Percentiles rank a stretch among this genome's conserved stretches.
phyloP scores from a whole-genome alignment of 2,113 vertebrate species.

The Thomomys bottae region DNA sequence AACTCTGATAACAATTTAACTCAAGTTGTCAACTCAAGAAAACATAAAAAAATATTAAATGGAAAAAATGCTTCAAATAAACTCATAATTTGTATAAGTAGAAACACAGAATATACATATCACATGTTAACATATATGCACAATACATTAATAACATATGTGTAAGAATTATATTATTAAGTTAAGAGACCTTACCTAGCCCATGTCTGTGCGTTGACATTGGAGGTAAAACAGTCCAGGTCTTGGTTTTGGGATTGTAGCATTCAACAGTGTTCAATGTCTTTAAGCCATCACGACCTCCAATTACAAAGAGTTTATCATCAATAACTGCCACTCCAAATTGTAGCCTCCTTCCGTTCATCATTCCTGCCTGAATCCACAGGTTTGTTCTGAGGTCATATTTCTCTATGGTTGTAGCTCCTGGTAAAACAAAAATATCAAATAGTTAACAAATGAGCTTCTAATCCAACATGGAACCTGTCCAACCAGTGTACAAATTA shows the following conservation, averaged over 20 bases:
- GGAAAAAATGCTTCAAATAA: background rate
- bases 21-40: background rate
- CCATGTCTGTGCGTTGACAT: slow-evolving; percentile 91
- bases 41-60: background rate
- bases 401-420: slow-evolving; percentile 90
- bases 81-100: background rate
- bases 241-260: slow-evolving; percentile 89
- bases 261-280: slow-evolving; percentile 91
- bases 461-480: background rate
- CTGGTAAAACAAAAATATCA: slow-evolving; percentile 83
- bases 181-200: slow-evolving; percentile 85
- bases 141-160: background rate
- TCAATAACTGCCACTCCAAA: slow-evolving; percentile 90
- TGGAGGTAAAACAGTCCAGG: slow-evolving; percentile 88
- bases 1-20: background rate
- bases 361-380: slow-evolving; percentile 89
- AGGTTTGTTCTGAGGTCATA: slow-evolving; percentile 90
- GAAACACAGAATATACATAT: background rate
- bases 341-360: slow-evolving; percentile 89
- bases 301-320: slow-evolving; percentile 90
- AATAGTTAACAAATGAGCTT: slow-evolving; percentile 15
- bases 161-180: background rate
- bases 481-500: background rate
- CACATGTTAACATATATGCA: background rate
- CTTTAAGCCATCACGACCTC: slow-evolving; percentile 90